phyloP scores from a whole-genome alignment of 2,888 invertebrate genomes.

The Agrilus mali region DNA sequence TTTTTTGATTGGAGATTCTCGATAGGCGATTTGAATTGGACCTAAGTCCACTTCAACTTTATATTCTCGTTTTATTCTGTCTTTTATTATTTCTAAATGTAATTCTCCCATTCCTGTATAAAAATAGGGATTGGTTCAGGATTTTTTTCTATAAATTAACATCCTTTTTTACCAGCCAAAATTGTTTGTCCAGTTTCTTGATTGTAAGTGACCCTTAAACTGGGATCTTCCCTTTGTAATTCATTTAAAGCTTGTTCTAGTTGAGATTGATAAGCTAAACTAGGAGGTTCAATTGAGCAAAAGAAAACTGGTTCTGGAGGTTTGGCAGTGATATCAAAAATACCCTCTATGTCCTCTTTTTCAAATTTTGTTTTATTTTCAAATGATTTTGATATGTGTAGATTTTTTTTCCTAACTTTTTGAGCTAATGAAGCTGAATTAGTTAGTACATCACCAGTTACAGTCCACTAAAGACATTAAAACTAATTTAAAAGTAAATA shows the following conservation, averaged over 20 bases:
- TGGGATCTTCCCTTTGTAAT: constrained; percentile 84
- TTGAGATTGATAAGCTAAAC: constrained; percentile 55
- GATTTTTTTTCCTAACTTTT: constrained; percentile 40
- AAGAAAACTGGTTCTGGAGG: constrained; percentile 94
- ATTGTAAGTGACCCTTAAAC: constrained; percentile 62
- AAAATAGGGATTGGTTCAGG: constrained; percentile 6
- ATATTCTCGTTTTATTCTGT: constrained; percentile 77
- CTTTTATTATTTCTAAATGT: constrained; percentile 87
- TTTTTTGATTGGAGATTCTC: constrained; percentile 51
- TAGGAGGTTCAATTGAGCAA: constrained; percentile 89
- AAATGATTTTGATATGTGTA: constrained; percentile 17
- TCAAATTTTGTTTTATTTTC: constrained; percentile 15
- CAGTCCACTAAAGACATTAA: constrained; percentile 39
- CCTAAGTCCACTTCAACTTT: constrained; percentile 86
- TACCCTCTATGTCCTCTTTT: constrained; percentile 25
- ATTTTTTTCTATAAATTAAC: not conserved
- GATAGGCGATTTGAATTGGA: constrained; percentile 82
- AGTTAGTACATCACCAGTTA: constrained; percentile 65
- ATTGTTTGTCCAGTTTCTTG: constrained; percentile 78
- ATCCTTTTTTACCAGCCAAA: constrained; percentile 45
- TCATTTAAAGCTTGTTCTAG: constrained; percentile 72
- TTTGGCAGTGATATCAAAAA: constrained; percentile 45
- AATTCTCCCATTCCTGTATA: constrained; percentile 88
- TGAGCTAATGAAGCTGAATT: constrained; percentile 42
- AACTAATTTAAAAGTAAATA: constrained; percentile 4